Base-by-base conservation (phyloP, 2,797 vertebrate genomes). In the Gobionotothen gibberifrons region DNA sequence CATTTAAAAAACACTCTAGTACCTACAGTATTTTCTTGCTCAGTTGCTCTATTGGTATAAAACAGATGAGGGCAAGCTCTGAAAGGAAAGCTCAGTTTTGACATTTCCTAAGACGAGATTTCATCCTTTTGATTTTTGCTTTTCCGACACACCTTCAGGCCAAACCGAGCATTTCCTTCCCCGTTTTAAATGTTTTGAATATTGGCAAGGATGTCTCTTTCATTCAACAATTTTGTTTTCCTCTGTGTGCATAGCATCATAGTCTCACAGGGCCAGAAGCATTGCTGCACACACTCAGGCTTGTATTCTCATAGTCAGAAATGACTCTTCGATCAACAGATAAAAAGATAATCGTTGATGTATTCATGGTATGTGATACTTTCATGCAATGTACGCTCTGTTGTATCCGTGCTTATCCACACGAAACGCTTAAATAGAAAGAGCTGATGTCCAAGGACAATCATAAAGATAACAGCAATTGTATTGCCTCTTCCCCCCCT, bases 401-500 rank as follows among this genome's bases (percentile, higher is more conserved):
- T 19, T 13, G 29, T 21, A 19, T 32, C 29, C 16, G 12, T 32
- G n/a, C 11, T 19, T 64, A 17, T 12, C 1, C 3, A n/a, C 11
- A n/a, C 13, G 9, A 3, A 63, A 58, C 2, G 1, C 29, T 42
- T 53, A 13, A 22, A 56, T 16, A 22, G 1, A 26, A 67, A 53
- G 46, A 36, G 36, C 6, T 42, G 5, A 60, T 5, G 3, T 39
- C 43, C 0, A 46, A 63, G 7, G 51, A 19, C 17, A 59, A 42
- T 42, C 5, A 52, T 29, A 17, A 59, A 44, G 17, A 63, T 14
- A 19, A 66, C 3, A 46, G 36, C 9, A 46, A 14, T 32, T 32
- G 16, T 44, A 53, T 46, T 62, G n/a, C 4, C 17, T 6, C 21
- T 52, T 60, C 64, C 47, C 58, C 58, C 16, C 39, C 52, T 61